Evolutionary conservation across 2,797 vertebrate genomes (phyloP), one percentile per base, ranked within the genome.

Genomic region (Helicolenus hilgendorfi): DNA sequence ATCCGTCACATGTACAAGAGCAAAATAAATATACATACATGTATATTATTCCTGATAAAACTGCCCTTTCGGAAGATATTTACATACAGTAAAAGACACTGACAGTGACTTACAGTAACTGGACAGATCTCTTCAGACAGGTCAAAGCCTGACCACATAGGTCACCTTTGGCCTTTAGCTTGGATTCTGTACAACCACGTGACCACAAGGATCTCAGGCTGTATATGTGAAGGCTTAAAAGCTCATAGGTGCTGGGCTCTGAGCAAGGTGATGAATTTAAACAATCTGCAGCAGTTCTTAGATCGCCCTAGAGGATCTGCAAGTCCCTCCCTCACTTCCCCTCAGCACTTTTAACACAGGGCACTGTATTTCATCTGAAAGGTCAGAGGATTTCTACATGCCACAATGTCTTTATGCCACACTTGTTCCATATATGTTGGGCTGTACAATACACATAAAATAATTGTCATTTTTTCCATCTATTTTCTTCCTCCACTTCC

Each of bases 121-220:
- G 5, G 29, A 60, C 49, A 68, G 29, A 86, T 81, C 55, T 49
- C 33, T 45, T 82, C 13, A 56, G 72, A 77, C 27, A 64, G 67
- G n/a, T 79, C 31, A 69, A 11, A 24, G 53, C 20, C 53, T 79
- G 49, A 65, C 41, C 26, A 22, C 45, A 77, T 77, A 81, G 73
- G 45, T 70, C 55, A 73, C 68, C 35, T 63, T 45, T 70, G 64
- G 18, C 41, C 33, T 69, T 73, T 29, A 70, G 26, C 60, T n/a
- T 45, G 27, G 35, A 80, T 58, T 58, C 68, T 29, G 15, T 58
- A 14, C 29, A 56, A 22, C 20, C 80, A 70, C 59, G 71, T 79
- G 63, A 82, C 41, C 55, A 63, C 22, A 27, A 11, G 33, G 62
- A 82, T 70, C 70, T 59, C 71, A 75, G 79, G 63, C 35, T 49